Conservation (phyloP, 2,888 invertebrate species). For the Eristalinus aeneus region DNA sequence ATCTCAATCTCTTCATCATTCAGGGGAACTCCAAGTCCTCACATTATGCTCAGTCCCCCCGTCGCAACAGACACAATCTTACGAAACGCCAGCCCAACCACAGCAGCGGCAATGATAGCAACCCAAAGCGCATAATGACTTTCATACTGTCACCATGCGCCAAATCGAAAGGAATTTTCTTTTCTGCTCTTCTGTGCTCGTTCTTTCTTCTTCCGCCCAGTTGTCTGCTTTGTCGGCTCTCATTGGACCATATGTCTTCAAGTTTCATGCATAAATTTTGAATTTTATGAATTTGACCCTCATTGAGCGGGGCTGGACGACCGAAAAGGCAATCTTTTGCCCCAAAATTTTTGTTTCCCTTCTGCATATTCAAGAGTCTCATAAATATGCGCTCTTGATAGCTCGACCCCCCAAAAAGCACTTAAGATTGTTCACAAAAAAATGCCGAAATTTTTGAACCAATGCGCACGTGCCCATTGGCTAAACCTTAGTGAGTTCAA, state of each 20-base stretch:
- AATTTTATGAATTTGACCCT: conserved; percentile 63
- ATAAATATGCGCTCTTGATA: conserved; percentile 42
- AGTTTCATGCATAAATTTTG: conserved; percentile 18
- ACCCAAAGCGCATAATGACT: conserved; percentile 33
- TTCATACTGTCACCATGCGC: conserved; percentile 31
- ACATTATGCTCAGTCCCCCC: not conserved
- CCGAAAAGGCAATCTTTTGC: not conserved
- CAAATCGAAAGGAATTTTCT: conserved; percentile 28
- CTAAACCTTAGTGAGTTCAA: conserved; percentile 28
- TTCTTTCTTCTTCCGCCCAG: not conserved
- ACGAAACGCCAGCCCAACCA: not conserved
- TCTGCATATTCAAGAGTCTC: conserved; percentile 20
- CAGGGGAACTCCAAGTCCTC: not conserved
- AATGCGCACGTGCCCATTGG: not conserved
- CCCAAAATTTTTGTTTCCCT: conserved; percentile 23
- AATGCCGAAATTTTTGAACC: not conserved
- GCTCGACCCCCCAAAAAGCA: not conserved
- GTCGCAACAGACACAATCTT: not conserved
- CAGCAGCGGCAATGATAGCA: conserved; percentile 8
- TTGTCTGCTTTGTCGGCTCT: not conserved
- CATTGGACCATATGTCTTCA: not conserved
- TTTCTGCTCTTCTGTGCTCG: not conserved
- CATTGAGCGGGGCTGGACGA: conserved; percentile 19
- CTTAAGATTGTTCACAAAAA: conserved; percentile 6
- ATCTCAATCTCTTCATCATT: not conserved